These are phyloP conservation scores for Rambutsinella grinnellia DNA, from an alignment of 2,888 invertebrate species.

Conservation along the genomic window DNA sequence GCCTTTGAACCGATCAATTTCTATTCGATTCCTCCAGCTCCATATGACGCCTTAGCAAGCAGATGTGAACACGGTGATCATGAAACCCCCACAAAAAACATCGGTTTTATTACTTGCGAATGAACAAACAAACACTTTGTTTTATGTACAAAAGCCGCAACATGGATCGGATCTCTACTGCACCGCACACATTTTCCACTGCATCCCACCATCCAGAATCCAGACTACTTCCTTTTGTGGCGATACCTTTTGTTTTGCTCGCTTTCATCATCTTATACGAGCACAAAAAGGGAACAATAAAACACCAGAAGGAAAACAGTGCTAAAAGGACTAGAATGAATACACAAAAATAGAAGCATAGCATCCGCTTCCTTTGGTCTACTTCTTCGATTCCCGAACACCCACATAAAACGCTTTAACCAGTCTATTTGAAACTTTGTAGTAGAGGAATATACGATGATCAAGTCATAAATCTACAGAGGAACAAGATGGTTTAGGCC, in stretches of 20 bases:
- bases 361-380: not conserved
- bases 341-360: not conserved
- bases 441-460: constrained; percentile 19
- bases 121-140: not conserved
- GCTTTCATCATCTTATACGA: not conserved
- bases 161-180: no score
- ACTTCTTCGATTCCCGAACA: not conserved
- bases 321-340: not conserved
- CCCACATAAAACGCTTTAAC: not conserved
- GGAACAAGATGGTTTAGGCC: constrained; percentile 45
- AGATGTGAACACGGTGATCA: not conserved
- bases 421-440: not conserved
- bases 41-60: not conserved
- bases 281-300: not conserved
- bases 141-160: not conserved
- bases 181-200: not conserved
- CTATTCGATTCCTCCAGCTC: not conserved
- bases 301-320: not conserved
- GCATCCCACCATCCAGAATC: no score
- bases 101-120: not conserved
- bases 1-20: not conserved
- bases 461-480: constrained; percentile 47
- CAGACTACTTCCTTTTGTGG: no score
- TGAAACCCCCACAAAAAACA: not conserved
- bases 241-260: no score